Evolutionary conservation across 2,797 vertebrate genomes (phyloP).

Genomic region (Semaprochilodus insignis): DNA sequence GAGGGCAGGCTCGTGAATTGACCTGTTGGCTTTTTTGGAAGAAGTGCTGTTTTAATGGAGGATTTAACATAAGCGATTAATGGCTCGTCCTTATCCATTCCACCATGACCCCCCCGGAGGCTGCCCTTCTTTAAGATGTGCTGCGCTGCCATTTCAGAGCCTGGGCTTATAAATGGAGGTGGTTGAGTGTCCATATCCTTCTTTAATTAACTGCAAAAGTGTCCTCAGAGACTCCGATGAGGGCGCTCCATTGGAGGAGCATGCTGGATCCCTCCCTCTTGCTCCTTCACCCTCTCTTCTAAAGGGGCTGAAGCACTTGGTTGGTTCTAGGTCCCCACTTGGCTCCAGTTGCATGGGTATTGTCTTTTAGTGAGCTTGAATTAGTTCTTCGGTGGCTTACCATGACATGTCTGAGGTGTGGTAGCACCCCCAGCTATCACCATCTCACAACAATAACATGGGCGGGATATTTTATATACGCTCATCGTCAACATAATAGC

Average conservation of each 20-base stretch:
- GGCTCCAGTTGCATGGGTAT: background rate
- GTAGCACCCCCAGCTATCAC: background rate
- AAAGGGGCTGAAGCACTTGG: background rate
- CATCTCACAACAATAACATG: background rate
- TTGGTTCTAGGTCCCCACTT: background rate
- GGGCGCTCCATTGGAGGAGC: slow-evolving; percentile 27
- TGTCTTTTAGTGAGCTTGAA: slow-evolving; percentile 18
- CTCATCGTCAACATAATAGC: too few species aligned
- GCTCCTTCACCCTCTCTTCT: background rate
- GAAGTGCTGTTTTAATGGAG: slow-evolving; percentile 30
- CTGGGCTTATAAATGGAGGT: slow-evolving; percentile 37
- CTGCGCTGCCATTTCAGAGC: slow-evolving; percentile 36
- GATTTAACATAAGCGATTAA: slow-evolving; percentile 25
- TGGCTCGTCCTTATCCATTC: slow-evolving; percentile 36
- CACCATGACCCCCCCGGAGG: slow-evolving; percentile 1
- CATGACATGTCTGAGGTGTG: background rate
- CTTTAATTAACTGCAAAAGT: slow-evolving; percentile 62
- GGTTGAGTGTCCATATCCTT: slow-evolving; percentile 41
- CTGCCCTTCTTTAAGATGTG: slow-evolving; percentile 32
- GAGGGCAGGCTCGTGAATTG: slow-evolving; percentile 2
- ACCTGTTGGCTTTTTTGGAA: slow-evolving; percentile 11
- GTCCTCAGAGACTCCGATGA: slow-evolving; percentile 46
- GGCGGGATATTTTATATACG: too few species aligned
- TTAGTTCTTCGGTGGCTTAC: background rate
- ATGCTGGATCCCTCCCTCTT: background rate